These are phyloP conservation scores for Coregonus ussuriensis DNA, from an alignment of 2,797 vertebrate species.

Conservation along the genomic window DNA sequence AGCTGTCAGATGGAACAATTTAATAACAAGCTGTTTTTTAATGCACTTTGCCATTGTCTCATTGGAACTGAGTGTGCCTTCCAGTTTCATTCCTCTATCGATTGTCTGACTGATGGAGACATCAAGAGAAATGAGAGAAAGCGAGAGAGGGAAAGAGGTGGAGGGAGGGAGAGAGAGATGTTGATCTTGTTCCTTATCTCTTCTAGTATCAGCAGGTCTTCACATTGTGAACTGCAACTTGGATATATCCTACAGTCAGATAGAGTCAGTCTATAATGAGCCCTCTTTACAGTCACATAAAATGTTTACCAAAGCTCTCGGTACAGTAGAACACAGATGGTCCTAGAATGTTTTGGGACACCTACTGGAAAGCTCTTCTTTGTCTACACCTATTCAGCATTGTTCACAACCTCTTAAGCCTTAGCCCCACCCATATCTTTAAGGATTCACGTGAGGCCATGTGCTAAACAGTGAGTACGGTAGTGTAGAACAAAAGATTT, in stretches of 20 bases:
- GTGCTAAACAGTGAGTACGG: too few species aligned
- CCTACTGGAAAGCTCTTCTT: too few species aligned
- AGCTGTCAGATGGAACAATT: slow-evolving; percentile 62
- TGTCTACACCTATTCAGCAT: too few species aligned
- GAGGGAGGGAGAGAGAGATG: slow-evolving; percentile 4
- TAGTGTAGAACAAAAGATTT: too few species aligned
- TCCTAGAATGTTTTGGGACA: too few species aligned
- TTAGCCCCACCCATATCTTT: too few species aligned
- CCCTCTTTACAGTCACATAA: slow-evolving; percentile 40
- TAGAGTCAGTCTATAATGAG: slow-evolving; percentile 60
- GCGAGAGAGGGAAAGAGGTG: neutral
- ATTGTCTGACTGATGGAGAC: slow-evolving; percentile 68
- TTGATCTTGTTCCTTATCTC: slow-evolving; percentile 33
- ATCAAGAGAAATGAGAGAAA: slow-evolving; percentile 45
- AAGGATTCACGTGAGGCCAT: too few species aligned
- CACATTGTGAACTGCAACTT: slow-evolving; percentile 45
- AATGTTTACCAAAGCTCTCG: slow-evolving; percentile 59
- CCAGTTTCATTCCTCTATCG: slow-evolving; percentile 63
- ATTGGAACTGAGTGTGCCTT: slow-evolving; percentile 42
- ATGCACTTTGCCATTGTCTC: slow-evolving; percentile 59
- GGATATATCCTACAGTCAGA: slow-evolving; percentile 42
- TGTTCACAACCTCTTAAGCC: too few species aligned
- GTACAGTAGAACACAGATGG: slow-evolving; percentile 43
- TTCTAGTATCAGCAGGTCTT: slow-evolving; percentile 40
- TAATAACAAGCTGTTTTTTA: slow-evolving; percentile 73